Percentiles rank a stretch among this genome's conserved stretches.
Evolutionary conservation across 2,888 invertebrate genomes (phyloP).

Genomic region (Choreutis nemorana): DNA sequence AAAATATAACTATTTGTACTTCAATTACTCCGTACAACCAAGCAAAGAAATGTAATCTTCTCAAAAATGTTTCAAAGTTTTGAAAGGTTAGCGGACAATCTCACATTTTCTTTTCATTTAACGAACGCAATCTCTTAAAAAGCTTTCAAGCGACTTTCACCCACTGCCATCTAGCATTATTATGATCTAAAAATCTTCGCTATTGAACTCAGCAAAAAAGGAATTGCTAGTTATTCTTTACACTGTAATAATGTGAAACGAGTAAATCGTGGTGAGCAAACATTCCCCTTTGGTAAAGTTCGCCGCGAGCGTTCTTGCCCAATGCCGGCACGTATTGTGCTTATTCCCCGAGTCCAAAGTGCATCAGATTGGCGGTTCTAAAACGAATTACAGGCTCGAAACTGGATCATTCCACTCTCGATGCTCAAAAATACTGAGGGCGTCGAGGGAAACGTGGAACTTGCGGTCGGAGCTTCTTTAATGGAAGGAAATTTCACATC

Average conservation of each 20-base stretch:
- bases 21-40: too few species aligned
- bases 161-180: conserved; percentile 1
- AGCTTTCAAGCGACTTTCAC: neutral
- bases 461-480: neutral
- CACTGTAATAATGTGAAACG: conserved; percentile 1
- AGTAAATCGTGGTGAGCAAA: conserved; percentile 22
- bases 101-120: too few species aligned
- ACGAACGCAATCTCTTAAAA: conserved; percentile 1
- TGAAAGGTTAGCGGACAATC: too few species aligned
- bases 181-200: conserved; percentile 1
- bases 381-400: conserved; percentile 28
- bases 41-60: too few species aligned
- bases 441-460: neutral
- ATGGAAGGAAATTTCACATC: too few species aligned
- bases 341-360: conserved; percentile 30
- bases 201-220: too few species aligned
- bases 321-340: conserved; percentile 29
- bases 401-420: conserved; percentile 24
- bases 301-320: conserved; percentile 21
- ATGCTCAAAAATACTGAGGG: conserved; percentile 12
- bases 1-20: too few species aligned
- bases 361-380: conserved; percentile 35
- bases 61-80: too few species aligned
- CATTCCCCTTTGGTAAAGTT: conserved; percentile 17
- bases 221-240: too few species aligned